A percentile compares a stretch with the other conserved stretches of the same genome.
Conservation (phyloP, 2,113 vertebrate species). For the Eudorcas thomsonii region DNA sequence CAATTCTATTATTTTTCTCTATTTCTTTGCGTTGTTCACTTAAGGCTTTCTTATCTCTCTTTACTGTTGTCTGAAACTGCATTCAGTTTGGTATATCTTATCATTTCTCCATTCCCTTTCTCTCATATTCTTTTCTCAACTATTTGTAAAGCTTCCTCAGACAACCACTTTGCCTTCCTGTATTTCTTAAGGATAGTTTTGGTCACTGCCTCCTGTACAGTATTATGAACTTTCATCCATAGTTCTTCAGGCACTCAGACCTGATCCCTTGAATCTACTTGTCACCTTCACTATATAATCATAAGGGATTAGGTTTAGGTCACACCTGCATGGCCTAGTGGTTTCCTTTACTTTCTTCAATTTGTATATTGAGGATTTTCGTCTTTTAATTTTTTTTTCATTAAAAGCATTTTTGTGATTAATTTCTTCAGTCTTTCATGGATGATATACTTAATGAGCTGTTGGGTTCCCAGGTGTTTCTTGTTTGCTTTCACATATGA, state of each 20-base stretch:
- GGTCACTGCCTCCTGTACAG: neutral
- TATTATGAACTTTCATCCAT: neutral
- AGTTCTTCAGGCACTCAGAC: neutral
- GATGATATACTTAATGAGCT: neutral
- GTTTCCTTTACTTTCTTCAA: neutral
- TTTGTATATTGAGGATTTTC: neutral
- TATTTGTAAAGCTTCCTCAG: neutral
- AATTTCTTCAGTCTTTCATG: neutral
- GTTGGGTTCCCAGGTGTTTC: neutral
- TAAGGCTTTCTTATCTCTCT: neutral
- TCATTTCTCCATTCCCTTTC: neutral
- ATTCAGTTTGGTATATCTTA: neutral
- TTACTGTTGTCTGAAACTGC: neutral
- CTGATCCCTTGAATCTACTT: neutral
- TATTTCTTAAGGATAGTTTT: neutral
- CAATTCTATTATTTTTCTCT: neutral
- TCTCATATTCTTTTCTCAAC: neutral
- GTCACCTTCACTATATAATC: neutral
- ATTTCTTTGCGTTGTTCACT: neutral
- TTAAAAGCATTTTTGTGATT: neutral
- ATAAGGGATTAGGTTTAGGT: neutral
- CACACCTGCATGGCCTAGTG: neutral
- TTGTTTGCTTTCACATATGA: neutral
- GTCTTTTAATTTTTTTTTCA: neutral
- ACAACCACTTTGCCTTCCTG: neutral